phyloP scores from a whole-genome alignment of 2,888 invertebrate genomes.

The Monopis laevigella region DNA sequence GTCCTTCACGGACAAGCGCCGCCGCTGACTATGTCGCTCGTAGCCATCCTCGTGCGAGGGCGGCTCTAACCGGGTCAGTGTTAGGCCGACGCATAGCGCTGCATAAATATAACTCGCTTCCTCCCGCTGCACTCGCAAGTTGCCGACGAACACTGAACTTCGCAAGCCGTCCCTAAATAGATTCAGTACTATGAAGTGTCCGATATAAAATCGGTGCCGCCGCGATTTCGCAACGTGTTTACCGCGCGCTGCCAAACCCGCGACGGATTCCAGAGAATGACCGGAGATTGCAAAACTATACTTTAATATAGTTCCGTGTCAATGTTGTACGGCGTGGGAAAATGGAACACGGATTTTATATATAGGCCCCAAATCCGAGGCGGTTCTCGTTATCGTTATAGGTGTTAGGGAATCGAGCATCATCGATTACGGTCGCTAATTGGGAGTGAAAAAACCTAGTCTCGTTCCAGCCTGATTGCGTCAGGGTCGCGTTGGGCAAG shows the following conservation, averaged over 20 bases:
- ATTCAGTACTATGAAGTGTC: constrained; percentile 20
- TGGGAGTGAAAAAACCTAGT: constrained; percentile 39
- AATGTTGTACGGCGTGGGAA: constrained; percentile 43
- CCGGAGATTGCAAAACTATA: constrained; percentile 37
- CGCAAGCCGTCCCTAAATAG: constrained; percentile 25
- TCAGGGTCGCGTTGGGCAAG: constrained; percentile 59
- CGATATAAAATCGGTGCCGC: constrained; percentile 26
- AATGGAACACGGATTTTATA: constrained; percentile 42
- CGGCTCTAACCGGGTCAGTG: constrained; percentile 56
- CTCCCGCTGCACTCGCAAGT: constrained; percentile 11
- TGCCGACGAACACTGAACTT: constrained; percentile 16
- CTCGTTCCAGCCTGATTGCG: constrained; percentile 61
- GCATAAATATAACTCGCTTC: constrained; percentile 38
- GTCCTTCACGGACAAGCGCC: constrained; percentile 56
- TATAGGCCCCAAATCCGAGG: constrained; percentile 27
- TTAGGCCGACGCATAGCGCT: constrained; percentile 56
- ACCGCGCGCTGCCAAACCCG: constrained; percentile 44
- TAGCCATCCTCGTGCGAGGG: constrained; percentile 34
- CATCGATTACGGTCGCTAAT: no score
- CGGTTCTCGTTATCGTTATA: constrained; percentile 36
- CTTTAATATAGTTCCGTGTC: constrained; percentile 30
- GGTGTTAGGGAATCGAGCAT: no score
- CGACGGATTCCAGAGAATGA: constrained; percentile 37
- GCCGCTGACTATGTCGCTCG: constrained; percentile 53
- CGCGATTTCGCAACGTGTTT: constrained; percentile 47